Conservation (phyloP, 2,888 invertebrate species). For the Macaria notata region DNA sequence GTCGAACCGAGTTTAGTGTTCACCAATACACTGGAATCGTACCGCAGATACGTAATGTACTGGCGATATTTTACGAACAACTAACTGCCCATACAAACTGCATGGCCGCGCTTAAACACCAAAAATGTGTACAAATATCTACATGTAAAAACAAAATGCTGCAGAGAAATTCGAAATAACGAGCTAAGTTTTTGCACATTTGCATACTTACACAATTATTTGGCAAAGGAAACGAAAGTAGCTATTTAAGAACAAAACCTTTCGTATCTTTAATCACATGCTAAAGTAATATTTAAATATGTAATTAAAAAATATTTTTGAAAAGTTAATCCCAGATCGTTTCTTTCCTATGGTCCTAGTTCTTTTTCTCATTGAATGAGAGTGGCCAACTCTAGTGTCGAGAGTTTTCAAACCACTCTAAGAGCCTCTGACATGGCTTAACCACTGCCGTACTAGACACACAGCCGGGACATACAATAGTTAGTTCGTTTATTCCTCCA, state of each 20-base stretch:
- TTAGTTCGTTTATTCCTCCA: too few species aligned
- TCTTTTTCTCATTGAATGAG: too few species aligned
- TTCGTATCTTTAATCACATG: too few species aligned
- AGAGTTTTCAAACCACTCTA: too few species aligned
- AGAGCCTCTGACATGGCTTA: too few species aligned
- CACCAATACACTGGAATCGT: slow-evolving; percentile 28
- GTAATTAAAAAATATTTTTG: too few species aligned
- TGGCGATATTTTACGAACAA: slow-evolving; percentile 6
- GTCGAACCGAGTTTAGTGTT: slow-evolving; percentile 29
- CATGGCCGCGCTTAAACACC: slow-evolving; percentile 2
- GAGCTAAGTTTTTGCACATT: slow-evolving; percentile 1
- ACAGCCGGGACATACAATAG: too few species aligned
- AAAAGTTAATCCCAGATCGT: too few species aligned
- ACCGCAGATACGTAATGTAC: slow-evolving; percentile 17
- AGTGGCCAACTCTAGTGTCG: too few species aligned
- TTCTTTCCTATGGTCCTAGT: too few species aligned
- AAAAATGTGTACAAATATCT: slow-evolving; percentile 5
- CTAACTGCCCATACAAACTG: slow-evolving; percentile 1
- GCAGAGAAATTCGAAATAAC: slow-evolving; percentile 8
- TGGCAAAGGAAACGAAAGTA: slow-evolving; percentile 2
- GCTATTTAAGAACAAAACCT: background rate
- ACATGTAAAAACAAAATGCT: slow-evolving; percentile 8
- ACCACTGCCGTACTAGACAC: too few species aligned
- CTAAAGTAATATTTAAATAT: too few species aligned
- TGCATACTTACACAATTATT: background rate